These are phyloP conservation scores for Lucinisca nassula DNA, from an alignment of 2,888 invertebrate species.

Conservation along the genomic window DNA sequence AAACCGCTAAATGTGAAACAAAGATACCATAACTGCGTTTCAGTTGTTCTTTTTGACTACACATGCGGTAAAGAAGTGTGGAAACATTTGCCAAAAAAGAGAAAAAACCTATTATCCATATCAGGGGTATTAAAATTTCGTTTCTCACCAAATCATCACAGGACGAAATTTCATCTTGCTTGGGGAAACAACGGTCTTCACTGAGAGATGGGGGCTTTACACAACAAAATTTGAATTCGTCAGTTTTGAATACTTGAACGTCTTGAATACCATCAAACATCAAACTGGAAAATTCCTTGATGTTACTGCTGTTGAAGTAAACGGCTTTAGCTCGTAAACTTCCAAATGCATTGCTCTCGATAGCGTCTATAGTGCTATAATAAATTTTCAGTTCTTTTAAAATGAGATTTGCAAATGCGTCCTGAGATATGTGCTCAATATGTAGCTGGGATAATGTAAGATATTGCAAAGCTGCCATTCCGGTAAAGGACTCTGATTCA, in stretches of 20 bases:
- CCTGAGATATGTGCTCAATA: constrained; percentile 35
- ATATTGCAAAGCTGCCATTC: constrained; percentile 5
- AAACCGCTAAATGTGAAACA: constrained; percentile 50
- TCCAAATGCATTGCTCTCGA: constrained; percentile 47
- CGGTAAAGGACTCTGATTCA: constrained; percentile 41
- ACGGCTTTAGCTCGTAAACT: constrained; percentile 19
- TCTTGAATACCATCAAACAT: neutral
- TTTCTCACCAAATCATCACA: neutral
- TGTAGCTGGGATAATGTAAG: constrained; percentile 34
- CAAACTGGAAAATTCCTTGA: neutral
- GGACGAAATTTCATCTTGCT: neutral
- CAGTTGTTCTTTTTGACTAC: constrained; percentile 24
- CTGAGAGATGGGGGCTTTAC: neutral
- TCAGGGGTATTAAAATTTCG: neutral
- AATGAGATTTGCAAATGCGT: constrained; percentile 30
- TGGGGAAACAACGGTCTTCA: neutral
- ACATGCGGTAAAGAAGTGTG: constrained; percentile 2
- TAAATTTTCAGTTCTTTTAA: constrained; percentile 28
- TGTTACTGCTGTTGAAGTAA: constrained; percentile 20
- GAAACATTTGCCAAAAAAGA: neutral
- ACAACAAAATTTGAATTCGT: neutral
- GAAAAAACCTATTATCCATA: neutral
- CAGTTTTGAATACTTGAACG: neutral
- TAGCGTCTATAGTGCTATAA: constrained; percentile 21
- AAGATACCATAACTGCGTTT: constrained; percentile 58